phyloP scores from a whole-genome alignment of 2,797 vertebrate genomes.

The Calcarius lapponicus region DNA sequence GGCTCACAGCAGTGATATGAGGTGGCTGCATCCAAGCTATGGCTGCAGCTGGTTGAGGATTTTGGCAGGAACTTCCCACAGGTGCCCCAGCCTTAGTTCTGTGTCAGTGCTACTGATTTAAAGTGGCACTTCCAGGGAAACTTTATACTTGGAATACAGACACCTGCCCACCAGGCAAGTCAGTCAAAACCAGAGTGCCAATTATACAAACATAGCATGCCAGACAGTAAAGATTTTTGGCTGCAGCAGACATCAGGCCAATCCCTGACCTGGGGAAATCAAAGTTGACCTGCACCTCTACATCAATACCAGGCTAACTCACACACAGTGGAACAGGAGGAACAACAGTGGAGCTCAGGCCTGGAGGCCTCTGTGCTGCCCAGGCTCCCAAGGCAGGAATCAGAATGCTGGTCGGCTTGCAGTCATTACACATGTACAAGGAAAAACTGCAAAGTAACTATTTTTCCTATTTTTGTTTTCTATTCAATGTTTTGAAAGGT shows the following conservation, averaged over 20 bases:
- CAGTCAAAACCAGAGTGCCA: background rate
- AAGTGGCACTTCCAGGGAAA: background rate
- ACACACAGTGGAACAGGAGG: background rate
- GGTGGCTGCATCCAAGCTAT: background rate
- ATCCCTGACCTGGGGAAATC: background rate
- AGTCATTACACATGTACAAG: background rate
- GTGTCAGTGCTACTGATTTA: background rate
- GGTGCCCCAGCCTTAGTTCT: background rate
- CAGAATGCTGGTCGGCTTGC: background rate
- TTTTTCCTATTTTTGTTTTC: conserved; percentile 25
- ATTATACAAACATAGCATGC: background rate
- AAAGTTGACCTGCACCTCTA: background rate
- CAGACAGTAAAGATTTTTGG: background rate
- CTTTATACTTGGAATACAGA: background rate
- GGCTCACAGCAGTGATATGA: background rate
- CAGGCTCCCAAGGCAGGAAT: background rate
- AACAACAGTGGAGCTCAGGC: background rate
- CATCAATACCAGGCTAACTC: background rate
- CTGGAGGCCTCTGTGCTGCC: background rate
- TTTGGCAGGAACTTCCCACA: background rate
- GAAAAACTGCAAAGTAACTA: background rate
- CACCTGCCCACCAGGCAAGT: background rate
- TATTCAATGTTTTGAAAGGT: conserved; percentile 12
- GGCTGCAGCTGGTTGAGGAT: background rate
- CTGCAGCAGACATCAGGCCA: background rate